Conservation (phyloP, 2,888 invertebrate species). For the Thysanoteuthis rhombus region DNA sequence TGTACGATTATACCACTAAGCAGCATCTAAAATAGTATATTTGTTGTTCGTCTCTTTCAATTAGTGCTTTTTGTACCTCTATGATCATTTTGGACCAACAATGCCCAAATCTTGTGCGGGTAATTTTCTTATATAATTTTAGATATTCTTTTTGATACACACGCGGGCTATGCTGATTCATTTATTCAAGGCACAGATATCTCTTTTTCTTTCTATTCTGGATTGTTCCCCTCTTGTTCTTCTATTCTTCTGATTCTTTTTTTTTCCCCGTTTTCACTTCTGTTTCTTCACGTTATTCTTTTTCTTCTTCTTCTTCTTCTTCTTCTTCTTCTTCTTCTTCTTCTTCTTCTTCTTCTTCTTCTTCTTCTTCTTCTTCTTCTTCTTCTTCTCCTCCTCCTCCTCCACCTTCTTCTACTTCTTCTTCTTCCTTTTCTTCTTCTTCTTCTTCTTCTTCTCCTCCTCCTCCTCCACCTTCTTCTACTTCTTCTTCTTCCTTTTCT, state of each 20-base stretch:
- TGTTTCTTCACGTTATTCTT: not conserved
- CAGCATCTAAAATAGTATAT: too few species aligned
- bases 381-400: too few species aligned
- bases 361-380: not conserved
- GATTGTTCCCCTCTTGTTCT: not conserved
- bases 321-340: not conserved
- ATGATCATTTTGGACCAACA: too few species aligned
- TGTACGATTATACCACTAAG: too few species aligned
- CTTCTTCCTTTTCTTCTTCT: not conserved
- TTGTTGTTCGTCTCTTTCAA: too few species aligned
- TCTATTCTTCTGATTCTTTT: not conserved
- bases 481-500: not conserved
- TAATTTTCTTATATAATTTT: too few species aligned
- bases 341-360: not conserved
- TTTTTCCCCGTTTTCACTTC: not conserved
- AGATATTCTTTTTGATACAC: not conserved
- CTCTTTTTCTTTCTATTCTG: not conserved
- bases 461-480: not conserved
- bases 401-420: rapidly evolving
- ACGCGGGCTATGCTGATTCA: too few species aligned
- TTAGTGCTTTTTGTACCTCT: too few species aligned
- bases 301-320: not conserved
- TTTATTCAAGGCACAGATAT: too few species aligned
- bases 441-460: not conserved
- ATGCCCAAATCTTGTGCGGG: too few species aligned